phyloP scores from a whole-genome alignment of 2,113 vertebrate species.

The Gallinago paraguaiae region DNA sequence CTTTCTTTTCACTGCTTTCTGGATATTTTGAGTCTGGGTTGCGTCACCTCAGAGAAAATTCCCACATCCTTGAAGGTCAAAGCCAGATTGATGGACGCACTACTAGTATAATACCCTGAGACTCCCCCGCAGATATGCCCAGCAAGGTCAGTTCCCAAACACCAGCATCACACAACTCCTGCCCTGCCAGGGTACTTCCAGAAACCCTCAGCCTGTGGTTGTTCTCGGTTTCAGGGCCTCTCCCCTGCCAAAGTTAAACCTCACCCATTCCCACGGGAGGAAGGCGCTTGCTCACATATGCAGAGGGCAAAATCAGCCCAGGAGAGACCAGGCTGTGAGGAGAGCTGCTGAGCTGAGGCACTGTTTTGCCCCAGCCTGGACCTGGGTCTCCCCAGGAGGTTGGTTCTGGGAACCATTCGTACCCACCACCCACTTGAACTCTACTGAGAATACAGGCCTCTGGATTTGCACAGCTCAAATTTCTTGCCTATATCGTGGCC shows the following conservation, averaged over 20 bases:
- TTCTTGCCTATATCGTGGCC: not conserved
- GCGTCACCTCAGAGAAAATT: not conserved
- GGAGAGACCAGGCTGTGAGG: not conserved
- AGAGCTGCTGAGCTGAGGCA: not conserved
- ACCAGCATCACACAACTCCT: fast-evolving
- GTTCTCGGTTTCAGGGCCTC: not conserved
- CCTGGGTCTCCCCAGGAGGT: not conserved
- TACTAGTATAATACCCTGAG: fast-evolving
- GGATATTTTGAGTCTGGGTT: not conserved
- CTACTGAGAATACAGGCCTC: not conserved
- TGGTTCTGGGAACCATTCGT: not conserved
- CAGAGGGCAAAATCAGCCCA: not conserved
- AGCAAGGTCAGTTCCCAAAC: not conserved
- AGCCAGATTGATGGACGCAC: not conserved
- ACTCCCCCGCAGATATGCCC: not conserved
- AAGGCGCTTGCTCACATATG: fast-evolving
- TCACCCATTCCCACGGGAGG: not conserved
- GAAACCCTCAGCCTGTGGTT: not conserved
- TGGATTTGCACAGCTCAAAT: fast-evolving
- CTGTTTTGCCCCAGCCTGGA: not conserved
- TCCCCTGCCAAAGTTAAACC: not conserved
- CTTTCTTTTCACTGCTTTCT: not conserved
- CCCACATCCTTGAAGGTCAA: not conserved
- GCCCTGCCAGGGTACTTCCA: not conserved
- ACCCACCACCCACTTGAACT: not conserved